Base-by-base conservation (phyloP, 2,888 invertebrate species). In the Lamellibrachia columna region DNA sequence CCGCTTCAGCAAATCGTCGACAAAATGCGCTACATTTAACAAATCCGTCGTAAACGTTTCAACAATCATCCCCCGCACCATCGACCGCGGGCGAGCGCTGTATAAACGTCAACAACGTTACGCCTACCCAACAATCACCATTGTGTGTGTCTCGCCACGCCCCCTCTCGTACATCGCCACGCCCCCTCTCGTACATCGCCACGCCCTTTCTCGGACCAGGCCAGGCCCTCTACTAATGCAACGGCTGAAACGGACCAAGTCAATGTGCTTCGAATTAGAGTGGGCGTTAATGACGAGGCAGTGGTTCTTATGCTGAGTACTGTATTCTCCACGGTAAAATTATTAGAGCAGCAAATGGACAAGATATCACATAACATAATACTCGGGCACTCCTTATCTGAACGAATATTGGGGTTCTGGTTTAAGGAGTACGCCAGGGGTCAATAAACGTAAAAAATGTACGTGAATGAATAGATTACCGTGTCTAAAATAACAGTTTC, bases 11-110 rank as follows among this genome's bases (percentile, higher is more conserved):
- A 15, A 40, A 75, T 75, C n/a, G 75, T 75, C 75, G 75, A 6
- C 15, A 75, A 75, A 22, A 75, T 75, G 75, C 75, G 75, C 75
- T 75, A 75, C 75, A 75, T 75, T 75, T 75, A 75, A 75, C 75
- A n/a, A 75, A 75, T 75, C 75, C 22, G 22, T n/a, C n/a, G 75
- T 75, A 75, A 75, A 75, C 75, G n/a, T 75, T 75, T 75, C 75
- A 75, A n/a, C 75, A 75, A 22, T 75, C 15, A 22, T 75, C 75
- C 15, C 6, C 15, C 6, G n/a, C 22, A 15, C 6, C 22, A 11
- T 6, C 22, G 75, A 22, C 75, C 75, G 22, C 75, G 3, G 75
- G 75, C 75, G 22, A 75, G 22, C 15, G 75, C 75, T 22, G 6
- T 75, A 22, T 22, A 75, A 75, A 22, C 75, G 75, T 75, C 75